Percentiles rank a stretch among this genome's conserved stretches.
Conservation (phyloP, 2,797 vertebrate species). For the Clarias pachynema region DNA sequence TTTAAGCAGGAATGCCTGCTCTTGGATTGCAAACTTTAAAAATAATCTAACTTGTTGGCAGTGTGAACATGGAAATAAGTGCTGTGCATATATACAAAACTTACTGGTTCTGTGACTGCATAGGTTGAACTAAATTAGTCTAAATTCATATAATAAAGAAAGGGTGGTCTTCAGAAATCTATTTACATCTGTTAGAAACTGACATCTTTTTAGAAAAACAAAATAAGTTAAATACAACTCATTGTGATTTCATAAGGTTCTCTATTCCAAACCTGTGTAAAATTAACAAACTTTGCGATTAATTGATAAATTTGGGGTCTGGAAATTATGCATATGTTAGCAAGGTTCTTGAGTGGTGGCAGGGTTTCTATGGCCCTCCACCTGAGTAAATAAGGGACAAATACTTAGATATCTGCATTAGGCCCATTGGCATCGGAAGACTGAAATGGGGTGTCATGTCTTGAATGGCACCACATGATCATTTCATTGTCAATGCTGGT, state of each 20-base stretch:
- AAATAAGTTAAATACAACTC: not conserved
- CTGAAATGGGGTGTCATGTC: too few relatives aligned
- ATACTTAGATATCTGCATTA: too few relatives aligned
- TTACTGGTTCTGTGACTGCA: not conserved
- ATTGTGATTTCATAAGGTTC: not conserved
- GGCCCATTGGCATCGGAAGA: too few relatives aligned
- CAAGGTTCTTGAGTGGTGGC: too few relatives aligned
- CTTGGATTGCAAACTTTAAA: slow-evolving; percentile 7
- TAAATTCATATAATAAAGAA: not conserved
- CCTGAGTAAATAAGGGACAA: too few relatives aligned
- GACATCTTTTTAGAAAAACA: not conserved
- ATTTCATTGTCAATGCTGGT: too few relatives aligned
- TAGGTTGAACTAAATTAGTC: not conserved
- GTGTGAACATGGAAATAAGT: not conserved
- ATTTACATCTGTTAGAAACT: not conserved
- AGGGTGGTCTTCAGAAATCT: not conserved
- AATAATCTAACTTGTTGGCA: not conserved
- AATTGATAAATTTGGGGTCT: too few relatives aligned
- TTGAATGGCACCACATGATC: too few relatives aligned
- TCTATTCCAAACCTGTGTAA: too few relatives aligned
- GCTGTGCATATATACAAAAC: not conserved
- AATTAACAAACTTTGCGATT: too few relatives aligned
- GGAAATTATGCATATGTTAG: too few relatives aligned
- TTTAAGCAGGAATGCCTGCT: slow-evolving; percentile 15
- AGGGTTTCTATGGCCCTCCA: too few relatives aligned